Conservation (phyloP, 2,888 invertebrate species). For the Noctua janthina region DNA sequence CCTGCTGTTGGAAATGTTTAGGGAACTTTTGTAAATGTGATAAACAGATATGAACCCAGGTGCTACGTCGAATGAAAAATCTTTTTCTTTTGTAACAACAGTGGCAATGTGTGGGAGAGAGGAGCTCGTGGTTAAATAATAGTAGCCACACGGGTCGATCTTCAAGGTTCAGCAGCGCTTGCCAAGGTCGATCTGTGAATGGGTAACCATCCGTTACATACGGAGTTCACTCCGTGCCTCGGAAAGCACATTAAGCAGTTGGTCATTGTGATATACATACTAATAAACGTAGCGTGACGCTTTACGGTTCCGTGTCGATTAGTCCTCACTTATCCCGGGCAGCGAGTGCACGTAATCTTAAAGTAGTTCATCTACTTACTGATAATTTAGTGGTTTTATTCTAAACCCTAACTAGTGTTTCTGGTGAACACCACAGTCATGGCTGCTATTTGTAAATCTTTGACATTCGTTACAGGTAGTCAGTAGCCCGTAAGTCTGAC, state of each 20-base stretch:
- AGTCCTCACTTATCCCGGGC: too few species aligned
- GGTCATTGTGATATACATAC: too few species aligned
- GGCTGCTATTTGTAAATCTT: neutral
- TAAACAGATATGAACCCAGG: neutral
- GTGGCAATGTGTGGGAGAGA: neutral
- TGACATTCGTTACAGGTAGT: too few species aligned
- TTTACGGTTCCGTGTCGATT: too few species aligned
- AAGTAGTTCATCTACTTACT: too few species aligned
- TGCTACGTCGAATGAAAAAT: neutral
- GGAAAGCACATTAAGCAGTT: neutral
- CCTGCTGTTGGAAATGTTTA: conserved; percentile 6
- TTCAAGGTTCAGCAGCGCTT: neutral
- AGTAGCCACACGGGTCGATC: neutral
- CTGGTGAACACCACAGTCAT: too few species aligned
- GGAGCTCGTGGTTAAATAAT: neutral
- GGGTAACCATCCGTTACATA: neutral
- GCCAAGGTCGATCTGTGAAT: neutral
- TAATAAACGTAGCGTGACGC: too few species aligned
- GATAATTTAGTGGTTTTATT: too few species aligned
- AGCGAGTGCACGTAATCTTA: too few species aligned
- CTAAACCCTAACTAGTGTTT: too few species aligned
- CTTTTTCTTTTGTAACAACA: neutral
- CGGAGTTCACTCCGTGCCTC: neutral
- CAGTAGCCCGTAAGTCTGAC: too few species aligned
- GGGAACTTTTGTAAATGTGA: neutral